Conservation (phyloP, 2,888 invertebrate genomes). For the Nymphalis c-album region DNA sequence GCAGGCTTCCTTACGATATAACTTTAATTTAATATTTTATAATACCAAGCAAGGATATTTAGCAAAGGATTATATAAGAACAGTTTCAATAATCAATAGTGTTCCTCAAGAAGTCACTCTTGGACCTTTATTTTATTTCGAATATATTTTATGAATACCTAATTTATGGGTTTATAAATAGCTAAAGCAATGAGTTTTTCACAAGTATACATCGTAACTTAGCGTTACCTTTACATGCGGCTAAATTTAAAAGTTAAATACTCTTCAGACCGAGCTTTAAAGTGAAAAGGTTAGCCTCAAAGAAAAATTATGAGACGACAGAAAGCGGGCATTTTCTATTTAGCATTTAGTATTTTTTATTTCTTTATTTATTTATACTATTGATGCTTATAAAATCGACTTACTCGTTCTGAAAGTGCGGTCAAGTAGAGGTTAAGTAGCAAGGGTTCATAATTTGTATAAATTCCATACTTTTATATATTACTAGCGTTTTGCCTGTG, state of each 20-base stretch:
- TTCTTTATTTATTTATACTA: slow-evolving; percentile 1
- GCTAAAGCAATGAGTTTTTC: background rate
- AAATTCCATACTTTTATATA: background rate
- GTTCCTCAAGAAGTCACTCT: too few relatives aligned
- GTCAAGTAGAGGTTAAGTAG: slow-evolving; percentile 1
- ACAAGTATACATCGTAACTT: background rate
- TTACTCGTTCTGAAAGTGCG: background rate
- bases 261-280: slow-evolving; percentile 6
- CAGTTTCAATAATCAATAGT: too few relatives aligned
- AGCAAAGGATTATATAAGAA: too few relatives aligned
- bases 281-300: slow-evolving; percentile 12
- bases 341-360: slow-evolving; percentile 1
- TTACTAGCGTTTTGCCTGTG: background rate
- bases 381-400: slow-evolving; percentile 1
- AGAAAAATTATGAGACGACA: slow-evolving; percentile 6
- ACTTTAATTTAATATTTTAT: too few relatives aligned
- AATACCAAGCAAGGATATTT: too few relatives aligned
- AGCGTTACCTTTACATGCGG: background rate
- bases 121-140: too few relatives aligned
- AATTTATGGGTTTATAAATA: background rate
- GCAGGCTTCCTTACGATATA: too few relatives aligned
- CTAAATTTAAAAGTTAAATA: slow-evolving; percentile 10
- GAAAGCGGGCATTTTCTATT: slow-evolving; percentile 5
- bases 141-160: too few relatives aligned
- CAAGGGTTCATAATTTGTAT: background rate